Percentiles rank a stretch among this genome's conserved stretches.
phyloP scores from a whole-genome alignment of 2,113 vertebrate species.

The Tachysurus fulvidraco region DNA sequence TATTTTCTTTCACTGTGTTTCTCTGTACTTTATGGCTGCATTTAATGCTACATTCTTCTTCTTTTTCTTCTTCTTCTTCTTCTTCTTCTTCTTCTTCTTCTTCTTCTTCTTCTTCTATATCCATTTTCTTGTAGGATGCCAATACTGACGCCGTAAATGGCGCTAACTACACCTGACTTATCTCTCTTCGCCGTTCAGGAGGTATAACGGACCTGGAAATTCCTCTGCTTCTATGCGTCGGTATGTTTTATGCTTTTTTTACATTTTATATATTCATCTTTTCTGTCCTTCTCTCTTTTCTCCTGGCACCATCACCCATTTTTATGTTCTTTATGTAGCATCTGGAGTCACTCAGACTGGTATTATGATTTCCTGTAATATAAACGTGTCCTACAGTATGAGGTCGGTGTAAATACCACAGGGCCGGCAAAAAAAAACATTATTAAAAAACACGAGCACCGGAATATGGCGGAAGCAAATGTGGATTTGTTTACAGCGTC shows the following conservation, averaged over 20 bases:
- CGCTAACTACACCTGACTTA: neutral
- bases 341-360: slow-evolving; percentile 11
- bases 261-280: neutral
- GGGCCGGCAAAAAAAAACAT: neutral
- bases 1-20: neutral
- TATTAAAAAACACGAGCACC: neutral
- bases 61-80: too few species aligned
- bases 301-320: neutral
- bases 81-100: neutral
- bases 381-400: neutral
- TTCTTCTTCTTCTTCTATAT: neutral
- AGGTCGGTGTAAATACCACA: slow-evolving; percentile 6
- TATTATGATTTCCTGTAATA: neutral
- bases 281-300: slow-evolving; percentile 3
- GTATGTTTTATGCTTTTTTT: slow-evolving; percentile 6
- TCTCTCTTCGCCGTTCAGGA: neutral
- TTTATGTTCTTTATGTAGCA: slow-evolving; percentile 15
- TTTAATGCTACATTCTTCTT: neutral
- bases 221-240: neutral
- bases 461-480: neutral
- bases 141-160: neutral
- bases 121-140: neutral
- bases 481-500: slow-evolving; percentile 6
- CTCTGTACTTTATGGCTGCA: neutral
- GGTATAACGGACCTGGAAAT: neutral